Percentiles rank a stretch among this genome's conserved stretches.
These are phyloP conservation scores for Lycodopsis pacificus DNA, from an alignment of 2,797 vertebrate genomes.

Conservation along the genomic window DNA sequence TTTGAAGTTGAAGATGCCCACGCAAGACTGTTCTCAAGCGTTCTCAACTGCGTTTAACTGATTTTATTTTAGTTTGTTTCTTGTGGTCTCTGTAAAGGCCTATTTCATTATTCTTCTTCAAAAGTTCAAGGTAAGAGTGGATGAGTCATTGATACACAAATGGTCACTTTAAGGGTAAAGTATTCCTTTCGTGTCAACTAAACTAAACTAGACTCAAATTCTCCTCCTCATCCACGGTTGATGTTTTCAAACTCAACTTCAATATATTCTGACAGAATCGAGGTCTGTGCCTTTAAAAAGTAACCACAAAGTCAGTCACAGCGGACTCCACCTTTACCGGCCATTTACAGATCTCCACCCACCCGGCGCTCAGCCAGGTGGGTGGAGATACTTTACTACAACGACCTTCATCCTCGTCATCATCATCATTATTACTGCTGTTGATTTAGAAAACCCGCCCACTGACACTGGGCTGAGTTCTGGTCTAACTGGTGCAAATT, in stretches of 20 bases:
- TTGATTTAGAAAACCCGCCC: neutral
- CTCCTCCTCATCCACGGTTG: neutral
- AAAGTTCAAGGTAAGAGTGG: too few species aligned
- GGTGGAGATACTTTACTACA: neutral
- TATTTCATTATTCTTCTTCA: too few species aligned
- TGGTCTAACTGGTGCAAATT: constrained; percentile 55
- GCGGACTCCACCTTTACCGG: neutral
- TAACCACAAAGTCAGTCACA: neutral
- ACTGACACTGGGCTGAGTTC: neutral
- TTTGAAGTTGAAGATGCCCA: neutral
- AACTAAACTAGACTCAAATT: too few species aligned
- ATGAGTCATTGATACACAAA: too few species aligned
- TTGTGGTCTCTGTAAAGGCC: too few species aligned
- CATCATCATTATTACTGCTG: neutral
- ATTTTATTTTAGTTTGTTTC: neutral
- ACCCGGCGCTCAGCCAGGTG: neutral
- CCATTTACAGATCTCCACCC: constrained; percentile 12
- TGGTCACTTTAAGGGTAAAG: too few species aligned
- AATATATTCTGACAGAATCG: neutral
- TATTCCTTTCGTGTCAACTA: too few species aligned
- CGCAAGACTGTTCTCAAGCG: neutral
- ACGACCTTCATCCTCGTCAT: constrained; percentile 8
- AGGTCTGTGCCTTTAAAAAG: neutral
- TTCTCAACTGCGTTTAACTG: too few species aligned
- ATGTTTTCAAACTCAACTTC: neutral